A percentile compares a stretch with the other conserved stretches of the same genome.
phyloP scores from a whole-genome alignment of 2,888 invertebrate genomes.

The Agapostemon virescens region DNA sequence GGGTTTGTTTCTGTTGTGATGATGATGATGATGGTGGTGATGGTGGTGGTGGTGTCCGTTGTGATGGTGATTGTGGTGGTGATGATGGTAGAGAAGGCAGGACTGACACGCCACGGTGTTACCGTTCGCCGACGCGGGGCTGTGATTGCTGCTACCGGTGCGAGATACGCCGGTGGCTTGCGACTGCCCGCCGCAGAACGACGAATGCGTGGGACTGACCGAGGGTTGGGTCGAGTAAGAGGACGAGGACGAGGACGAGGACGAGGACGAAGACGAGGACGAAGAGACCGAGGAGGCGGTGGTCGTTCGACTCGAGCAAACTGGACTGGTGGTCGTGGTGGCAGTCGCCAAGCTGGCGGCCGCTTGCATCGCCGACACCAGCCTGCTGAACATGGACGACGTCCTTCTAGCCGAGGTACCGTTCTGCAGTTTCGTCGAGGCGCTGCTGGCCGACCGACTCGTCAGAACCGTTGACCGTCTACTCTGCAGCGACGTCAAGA shows the following conservation, averaged over 20 bases:
- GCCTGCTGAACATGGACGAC: constrained; percentile 71
- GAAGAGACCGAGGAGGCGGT: constrained; percentile 50
- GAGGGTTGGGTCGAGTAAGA: constrained; percentile 36
- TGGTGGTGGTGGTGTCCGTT: constrained; percentile 71
- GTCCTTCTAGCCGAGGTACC: constrained; percentile 54
- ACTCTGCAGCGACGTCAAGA: constrained; percentile 59
- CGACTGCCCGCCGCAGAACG: constrained; percentile 55
- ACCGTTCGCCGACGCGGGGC: constrained; percentile 46
- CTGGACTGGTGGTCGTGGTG: constrained; percentile 66
- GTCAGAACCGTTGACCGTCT: constrained; percentile 64
- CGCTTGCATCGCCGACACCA: constrained; percentile 70
- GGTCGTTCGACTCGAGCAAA: constrained; percentile 60
- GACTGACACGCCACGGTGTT: constrained; percentile 62
- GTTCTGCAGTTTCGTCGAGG: constrained; percentile 58
- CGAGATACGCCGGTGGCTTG: constrained; percentile 24
- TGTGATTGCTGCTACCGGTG: constrained; percentile 50
- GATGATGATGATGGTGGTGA: constrained; percentile 71
- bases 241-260: constrained; percentile 44
- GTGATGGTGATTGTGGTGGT: constrained; percentile 70
- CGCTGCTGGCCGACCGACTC: constrained; percentile 55
- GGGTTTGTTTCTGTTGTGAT: constrained; percentile 70
- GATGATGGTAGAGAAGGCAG: constrained; percentile 66
- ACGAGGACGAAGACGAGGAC: too few relatives aligned
- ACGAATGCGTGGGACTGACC: constrained; percentile 53
- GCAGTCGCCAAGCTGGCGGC: constrained; percentile 68